Evolutionary conservation across 2,888 invertebrate genomes (phyloP).

Genomic region (Chaetoderma sp.): DNA sequence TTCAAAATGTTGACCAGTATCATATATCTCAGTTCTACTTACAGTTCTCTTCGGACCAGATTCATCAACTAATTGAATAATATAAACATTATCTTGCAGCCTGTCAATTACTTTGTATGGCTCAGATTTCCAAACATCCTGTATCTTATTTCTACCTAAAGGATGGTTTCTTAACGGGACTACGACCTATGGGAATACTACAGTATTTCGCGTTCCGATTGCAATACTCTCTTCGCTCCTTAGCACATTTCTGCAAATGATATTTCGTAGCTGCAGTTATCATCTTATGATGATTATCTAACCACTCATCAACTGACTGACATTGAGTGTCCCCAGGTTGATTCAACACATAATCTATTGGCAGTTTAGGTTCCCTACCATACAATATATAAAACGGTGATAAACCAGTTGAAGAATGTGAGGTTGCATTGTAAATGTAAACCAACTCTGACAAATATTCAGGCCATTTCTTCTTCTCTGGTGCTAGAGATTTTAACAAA

Average conservation of each 20-base stretch:
- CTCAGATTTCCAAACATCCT: background rate
- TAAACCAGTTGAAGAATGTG: conserved; percentile 15
- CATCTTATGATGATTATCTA: too few species aligned
- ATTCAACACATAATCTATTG: conserved; percentile 20
- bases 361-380: conserved; percentile 16
- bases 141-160: background rate
- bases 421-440: conserved; percentile 23
- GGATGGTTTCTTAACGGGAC: conserved; percentile 4
- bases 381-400: conserved; percentile 16
- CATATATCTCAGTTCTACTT: conserved; percentile 20
- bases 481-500: conserved; percentile 25
- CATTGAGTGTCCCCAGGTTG: background rate
- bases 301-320: background rate
- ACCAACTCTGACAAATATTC: conserved; percentile 27
- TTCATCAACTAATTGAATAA: conserved; percentile 24
- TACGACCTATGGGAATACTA: background rate
- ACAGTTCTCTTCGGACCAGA: conserved; percentile 19
- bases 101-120: conserved; percentile 11
- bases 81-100: background rate
- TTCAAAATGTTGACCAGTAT: too few species aligned
- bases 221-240: too few species aligned
- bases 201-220: too few species aligned
- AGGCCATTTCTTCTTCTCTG: conserved; percentile 34
- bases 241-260: too few species aligned
- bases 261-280: too few species aligned